These are phyloP conservation scores for Megamerina dolium DNA, from an alignment of 2,888 invertebrate genomes.

Conservation along the genomic window DNA sequence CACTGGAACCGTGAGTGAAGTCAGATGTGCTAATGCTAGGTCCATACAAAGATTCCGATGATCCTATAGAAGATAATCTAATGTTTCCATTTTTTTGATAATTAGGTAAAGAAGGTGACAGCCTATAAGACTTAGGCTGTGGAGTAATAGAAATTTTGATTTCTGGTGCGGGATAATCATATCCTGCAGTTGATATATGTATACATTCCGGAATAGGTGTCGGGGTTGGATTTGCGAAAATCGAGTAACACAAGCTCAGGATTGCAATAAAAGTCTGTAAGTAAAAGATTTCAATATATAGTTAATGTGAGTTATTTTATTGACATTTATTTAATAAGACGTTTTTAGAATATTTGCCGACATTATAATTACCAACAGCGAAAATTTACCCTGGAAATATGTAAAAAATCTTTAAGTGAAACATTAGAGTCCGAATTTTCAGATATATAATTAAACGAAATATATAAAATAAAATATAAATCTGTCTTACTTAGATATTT, in stretches of 20 bases:
- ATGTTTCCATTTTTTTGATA: slow-evolving; percentile 42
- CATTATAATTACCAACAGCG: no score
- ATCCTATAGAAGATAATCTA: slow-evolving; percentile 44
- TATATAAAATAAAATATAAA: no score
- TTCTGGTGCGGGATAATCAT: slow-evolving; percentile 54
- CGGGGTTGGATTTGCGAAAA: slow-evolving; percentile 32
- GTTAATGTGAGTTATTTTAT: no score
- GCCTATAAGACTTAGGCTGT: slow-evolving; percentile 33
- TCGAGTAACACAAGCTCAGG: slow-evolving; percentile 35
- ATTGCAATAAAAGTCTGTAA: slow-evolving; percentile 35
- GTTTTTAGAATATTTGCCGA: no score
- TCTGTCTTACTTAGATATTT: no score
- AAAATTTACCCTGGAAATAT: no score
- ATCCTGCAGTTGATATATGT: slow-evolving; percentile 46
- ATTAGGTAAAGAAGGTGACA: slow-evolving; percentile 38
- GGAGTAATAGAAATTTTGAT: slow-evolving; percentile 52
- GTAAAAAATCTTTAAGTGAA: no score
- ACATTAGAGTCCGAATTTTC: no score
- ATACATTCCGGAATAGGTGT: slow-evolving; percentile 40
- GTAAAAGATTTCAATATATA: no score
- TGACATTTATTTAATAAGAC: no score
- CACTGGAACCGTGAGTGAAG: slow-evolving; percentile 36
- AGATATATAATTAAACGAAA: no score
- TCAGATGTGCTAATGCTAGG: slow-evolving; percentile 33
- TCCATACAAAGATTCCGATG: slow-evolving; percentile 35